Evolutionary conservation across 2,797 vertebrate genomes (phyloP), one percentile per base, ranked within the genome.

Genomic region (Artibeus jamaicensis): DNA sequence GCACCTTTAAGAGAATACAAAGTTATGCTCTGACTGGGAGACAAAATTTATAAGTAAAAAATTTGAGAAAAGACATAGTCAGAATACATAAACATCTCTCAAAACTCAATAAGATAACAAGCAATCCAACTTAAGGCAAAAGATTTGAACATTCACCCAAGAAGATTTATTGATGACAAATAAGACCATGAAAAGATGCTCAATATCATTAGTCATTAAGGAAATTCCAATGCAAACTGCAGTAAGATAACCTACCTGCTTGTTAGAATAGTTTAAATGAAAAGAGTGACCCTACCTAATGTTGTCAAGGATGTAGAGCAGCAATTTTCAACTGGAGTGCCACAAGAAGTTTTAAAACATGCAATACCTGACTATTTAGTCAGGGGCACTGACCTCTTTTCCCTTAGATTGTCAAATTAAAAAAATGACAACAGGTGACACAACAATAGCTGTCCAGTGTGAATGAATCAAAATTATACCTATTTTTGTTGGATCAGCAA

Each of bases 71-170:
- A 91, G 65, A 71, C 21, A 22, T 68, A 94, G 89, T 44, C 19
- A 73, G 68, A 95, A 92, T 71, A 86, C 81, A 74, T 55, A 87
- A 94, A 77, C 11, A 84, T 55, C 34, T 82, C 59, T 92, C 83
- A 82, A 86, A 90, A 91, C 55, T 86, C 77, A 90, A 34, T 44
- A 86, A 85, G 37, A 83, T 89, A 85, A 89, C 21, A 89, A 92
- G 73, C 19, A 70, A 83, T 18, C 5, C 19, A 50, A 62, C 18
- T 85, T 84, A 39, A 68, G 65, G 29, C n/a, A 73, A 79, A 93
- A 91, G n/a, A 94, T 65, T 65, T 93, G 57, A 89, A 53, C 44
- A 94, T 78, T 95, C 48, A 92, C 46, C 59, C 10, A 86, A 90
- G 76, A 96, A 15, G 16, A 68, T 77, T 89, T 77, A 53, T 15